These are phyloP conservation scores for Tridacna crocea DNA, from an alignment of 2,888 invertebrate species.

Conservation along the genomic window DNA sequence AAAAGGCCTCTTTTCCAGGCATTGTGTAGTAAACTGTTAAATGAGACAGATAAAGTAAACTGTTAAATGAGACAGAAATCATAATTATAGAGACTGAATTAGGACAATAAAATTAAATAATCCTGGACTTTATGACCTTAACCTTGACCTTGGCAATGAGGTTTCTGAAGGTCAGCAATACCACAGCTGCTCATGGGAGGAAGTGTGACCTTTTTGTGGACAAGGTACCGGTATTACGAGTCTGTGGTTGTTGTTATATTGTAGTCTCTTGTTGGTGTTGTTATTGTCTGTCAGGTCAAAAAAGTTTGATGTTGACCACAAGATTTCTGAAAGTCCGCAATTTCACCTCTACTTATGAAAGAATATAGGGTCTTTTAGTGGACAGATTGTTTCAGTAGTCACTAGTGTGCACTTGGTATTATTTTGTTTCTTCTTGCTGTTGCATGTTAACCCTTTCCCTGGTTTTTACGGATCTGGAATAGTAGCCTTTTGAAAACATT, in stretches of 20 bases:
- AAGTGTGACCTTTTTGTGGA: constrained; percentile 16
- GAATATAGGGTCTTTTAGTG: constrained; percentile 8
- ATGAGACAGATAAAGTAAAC: too few relatives aligned
- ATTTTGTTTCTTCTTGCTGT: too few relatives aligned
- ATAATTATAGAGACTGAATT: too few relatives aligned
- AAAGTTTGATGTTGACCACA: neutral
- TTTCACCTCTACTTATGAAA: neutral
- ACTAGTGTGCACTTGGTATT: neutral
- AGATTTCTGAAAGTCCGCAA: constrained; percentile 5
- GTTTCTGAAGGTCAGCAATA: constrained; percentile 9
- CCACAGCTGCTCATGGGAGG: neutral
- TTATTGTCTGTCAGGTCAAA: neutral
- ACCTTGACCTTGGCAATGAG: neutral
- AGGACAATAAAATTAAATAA: too few relatives aligned
- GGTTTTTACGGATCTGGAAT: too few relatives aligned
- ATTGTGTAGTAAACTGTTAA: too few relatives aligned
- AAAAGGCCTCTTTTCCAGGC: too few relatives aligned
- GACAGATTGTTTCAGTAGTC: constrained; percentile 1
- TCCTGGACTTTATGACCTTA: neutral
- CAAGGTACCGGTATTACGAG: constrained; percentile 8
- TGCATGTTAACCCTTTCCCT: too few relatives aligned
- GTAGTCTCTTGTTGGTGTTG: too few relatives aligned
- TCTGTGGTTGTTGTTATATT: constrained; percentile 3
- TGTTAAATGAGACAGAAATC: too few relatives aligned
- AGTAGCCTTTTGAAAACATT: too few relatives aligned